Evolutionary conservation across 2,888 invertebrate genomes (phyloP), one percentile per base, ranked within the genome.

Genomic region (Cactoblastis cactorum): DNA sequence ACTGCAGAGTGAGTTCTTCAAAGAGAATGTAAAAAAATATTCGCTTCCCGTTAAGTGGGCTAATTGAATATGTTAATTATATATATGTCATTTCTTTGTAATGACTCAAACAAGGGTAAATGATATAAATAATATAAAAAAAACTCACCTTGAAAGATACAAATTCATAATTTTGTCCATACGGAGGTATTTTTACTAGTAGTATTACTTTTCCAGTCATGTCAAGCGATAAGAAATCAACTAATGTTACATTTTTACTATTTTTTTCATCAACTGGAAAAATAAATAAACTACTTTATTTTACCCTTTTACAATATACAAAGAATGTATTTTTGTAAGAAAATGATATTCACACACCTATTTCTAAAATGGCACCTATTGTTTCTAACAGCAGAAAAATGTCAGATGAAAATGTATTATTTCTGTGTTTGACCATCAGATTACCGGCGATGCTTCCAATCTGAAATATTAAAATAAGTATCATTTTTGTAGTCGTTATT

Each of bases 381-480:
- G 90, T 79, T 71, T 92, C 91, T 0, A 93, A 63, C 9, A 93
- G 78, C 33, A 93, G 62, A 65, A 92, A 93, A n/a, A 94, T 61
- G 65, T 94, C 94, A 0, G 94, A 94, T 0, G 92, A 91, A 70
- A 94, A 94, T 37, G 92, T 92, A 2, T 71, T 84, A 51, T 91
- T 77, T 14, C 83, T 70, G 62, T 94, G 91, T 69, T 94, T 94
- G 39, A 92, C 77, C 88, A 93, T 92, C 24, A 94, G 65, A 65
- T 94, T 94, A 1, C 94, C 94, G 45, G 92, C 94, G 52, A 94
- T 77, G 0, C 92, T 91, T 8, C 92, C 94, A 43, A 91, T 83
- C 92, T 92, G 67, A 54, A 15, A 43, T 14, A 6, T 15, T 14
- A 15, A 4, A 17, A 37, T 33, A 33, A 1, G 5, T 28, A 28